Evolutionary conservation across 35 echinoderm and acorn worm species (phyloP).

Genomic region (Lytechinus variegatus): DNA sequence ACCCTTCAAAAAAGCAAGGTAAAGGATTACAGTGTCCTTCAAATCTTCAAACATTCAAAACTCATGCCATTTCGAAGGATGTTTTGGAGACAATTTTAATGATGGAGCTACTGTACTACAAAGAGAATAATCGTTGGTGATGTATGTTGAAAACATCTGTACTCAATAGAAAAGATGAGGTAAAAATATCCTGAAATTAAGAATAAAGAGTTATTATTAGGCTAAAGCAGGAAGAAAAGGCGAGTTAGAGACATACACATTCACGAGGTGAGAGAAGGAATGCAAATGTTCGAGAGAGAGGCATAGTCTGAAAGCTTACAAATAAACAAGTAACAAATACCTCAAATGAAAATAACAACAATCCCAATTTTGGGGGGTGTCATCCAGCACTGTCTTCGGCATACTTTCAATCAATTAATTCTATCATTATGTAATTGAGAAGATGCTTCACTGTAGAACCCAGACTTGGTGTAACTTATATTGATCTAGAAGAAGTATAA

Average conservation of each 20-base stretch:
- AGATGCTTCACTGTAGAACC: no score
- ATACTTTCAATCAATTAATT: no score
- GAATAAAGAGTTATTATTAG: no score
- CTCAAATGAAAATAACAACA: no score
- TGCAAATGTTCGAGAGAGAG: not conserved
- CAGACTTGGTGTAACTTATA: no score
- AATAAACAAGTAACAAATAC: no score
- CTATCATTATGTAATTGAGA: no score
- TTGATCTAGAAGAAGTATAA: no score
- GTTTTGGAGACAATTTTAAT: not conserved
- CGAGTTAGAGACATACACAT: not conserved
- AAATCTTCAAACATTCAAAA: not conserved
- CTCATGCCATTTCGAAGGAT: not conserved
- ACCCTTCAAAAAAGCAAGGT: not conserved
- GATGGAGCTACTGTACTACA: not conserved
- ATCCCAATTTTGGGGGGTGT: no score
- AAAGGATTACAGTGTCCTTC: not conserved
- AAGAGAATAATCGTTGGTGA: not conserved
- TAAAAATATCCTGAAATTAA: not conserved
- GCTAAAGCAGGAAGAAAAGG: not conserved
- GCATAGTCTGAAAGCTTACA: no score
- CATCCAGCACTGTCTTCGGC: no score
- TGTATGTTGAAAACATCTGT: not conserved
- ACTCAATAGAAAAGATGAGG: not conserved
- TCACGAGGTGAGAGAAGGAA: not conserved